A percentile compares a stretch with the other conserved stretches of the same genome.
Evolutionary conservation across 2,888 invertebrate genomes (phyloP).

Genomic region (Agonopterix alstromeriana): DNA sequence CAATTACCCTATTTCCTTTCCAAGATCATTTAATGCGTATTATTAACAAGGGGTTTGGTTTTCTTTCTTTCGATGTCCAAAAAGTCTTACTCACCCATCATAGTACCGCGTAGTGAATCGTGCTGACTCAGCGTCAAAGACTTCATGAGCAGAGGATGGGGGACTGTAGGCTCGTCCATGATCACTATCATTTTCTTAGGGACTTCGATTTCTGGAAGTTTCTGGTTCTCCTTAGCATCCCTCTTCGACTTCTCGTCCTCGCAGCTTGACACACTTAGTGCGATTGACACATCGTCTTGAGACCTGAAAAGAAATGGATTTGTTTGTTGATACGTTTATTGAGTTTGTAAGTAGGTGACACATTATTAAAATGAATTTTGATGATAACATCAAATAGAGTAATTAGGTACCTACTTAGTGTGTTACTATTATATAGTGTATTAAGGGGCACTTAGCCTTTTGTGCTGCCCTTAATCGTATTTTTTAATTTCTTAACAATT

Average conservation of each 20-base stretch:
- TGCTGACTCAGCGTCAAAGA: slow-evolving; percentile 64
- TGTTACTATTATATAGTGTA: too few species aligned
- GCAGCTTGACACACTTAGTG: slow-evolving; percentile 68
- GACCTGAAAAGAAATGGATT: slow-evolving; percentile 42
- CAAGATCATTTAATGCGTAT: too few species aligned
- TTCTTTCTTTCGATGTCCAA: too few species aligned
- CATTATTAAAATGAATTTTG: too few species aligned
- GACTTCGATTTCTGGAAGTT: slow-evolving; percentile 33
- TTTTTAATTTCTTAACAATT: too few species aligned
- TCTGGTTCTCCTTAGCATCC: slow-evolving; percentile 37
- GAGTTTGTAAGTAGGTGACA: neutral
- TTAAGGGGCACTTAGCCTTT: too few species aligned
- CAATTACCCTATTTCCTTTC: too few species aligned
- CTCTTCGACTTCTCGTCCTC: slow-evolving; percentile 68
- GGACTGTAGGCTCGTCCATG: slow-evolving; percentile 57
- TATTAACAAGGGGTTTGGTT: too few species aligned
- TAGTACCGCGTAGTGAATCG: slow-evolving; percentile 55
- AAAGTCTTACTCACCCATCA: slow-evolving; percentile 53
- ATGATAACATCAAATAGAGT: too few species aligned
- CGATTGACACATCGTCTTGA: slow-evolving; percentile 69
- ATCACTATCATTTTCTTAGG: slow-evolving; percentile 62
- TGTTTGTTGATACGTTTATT: neutral
- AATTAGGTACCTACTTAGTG: too few species aligned
- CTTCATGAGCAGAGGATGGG: slow-evolving; percentile 70
- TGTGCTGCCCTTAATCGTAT: too few species aligned